Evolutionary conservation across 2,113 vertebrate species (phyloP).

Genomic region (Lamprotornis superbus): DNA sequence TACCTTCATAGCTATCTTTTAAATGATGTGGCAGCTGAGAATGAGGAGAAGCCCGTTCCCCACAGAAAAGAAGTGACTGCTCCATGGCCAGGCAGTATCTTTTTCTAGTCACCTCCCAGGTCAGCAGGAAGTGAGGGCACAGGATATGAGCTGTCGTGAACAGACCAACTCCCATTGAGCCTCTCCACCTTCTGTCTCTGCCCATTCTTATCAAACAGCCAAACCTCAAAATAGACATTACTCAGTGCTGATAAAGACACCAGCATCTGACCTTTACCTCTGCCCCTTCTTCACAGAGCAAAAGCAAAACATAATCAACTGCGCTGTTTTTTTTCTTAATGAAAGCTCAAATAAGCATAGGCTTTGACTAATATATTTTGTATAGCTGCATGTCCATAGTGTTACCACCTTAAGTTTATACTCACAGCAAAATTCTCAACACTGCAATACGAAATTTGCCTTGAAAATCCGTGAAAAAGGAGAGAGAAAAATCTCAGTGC

Average conservation of each 20-base stretch:
- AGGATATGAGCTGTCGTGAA: neutral
- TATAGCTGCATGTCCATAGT: neutral
- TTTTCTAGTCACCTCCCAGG: neutral
- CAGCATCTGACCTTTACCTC: neutral
- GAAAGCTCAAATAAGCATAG: neutral
- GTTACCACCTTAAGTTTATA: rapidly evolving
- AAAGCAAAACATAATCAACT: neutral
- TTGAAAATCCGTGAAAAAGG: neutral
- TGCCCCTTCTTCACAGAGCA: neutral
- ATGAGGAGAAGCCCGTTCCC: neutral
- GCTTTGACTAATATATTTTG: neutral
- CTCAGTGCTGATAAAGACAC: neutral
- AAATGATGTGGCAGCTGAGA: neutral
- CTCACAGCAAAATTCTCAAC: neutral
- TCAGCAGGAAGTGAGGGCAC: neutral
- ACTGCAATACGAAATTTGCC: neutral
- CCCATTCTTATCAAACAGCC: neutral
- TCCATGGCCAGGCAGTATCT: neutral
- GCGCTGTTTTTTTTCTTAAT: neutral
- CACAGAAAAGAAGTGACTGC: rapidly evolving
- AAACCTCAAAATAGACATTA: neutral
- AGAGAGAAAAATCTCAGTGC: neutral
- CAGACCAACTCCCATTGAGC: neutral
- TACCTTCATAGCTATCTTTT: neutral
- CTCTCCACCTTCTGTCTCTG: neutral